A percentile compares a stretch with the other conserved stretches of the same genome.
These are phyloP conservation scores for Nyctalus aviator DNA, from an alignment of 2,797 vertebrate genomes.

Conservation along the genomic window DNA sequence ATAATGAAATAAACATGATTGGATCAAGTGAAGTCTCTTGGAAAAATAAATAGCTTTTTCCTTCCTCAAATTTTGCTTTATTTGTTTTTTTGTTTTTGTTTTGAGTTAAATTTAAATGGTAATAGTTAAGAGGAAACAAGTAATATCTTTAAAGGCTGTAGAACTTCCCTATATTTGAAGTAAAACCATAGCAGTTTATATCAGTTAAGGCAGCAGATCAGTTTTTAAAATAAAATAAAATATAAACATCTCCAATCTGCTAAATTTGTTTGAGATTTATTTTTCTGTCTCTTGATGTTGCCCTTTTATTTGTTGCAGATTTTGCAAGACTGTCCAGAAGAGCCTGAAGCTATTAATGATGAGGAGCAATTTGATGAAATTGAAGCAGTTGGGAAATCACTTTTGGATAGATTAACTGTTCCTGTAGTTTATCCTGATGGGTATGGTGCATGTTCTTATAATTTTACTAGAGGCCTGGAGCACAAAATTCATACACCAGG, in stretches of 20 bases:
- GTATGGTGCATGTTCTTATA: constrained; percentile 87
- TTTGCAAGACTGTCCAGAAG: constrained; percentile 90
- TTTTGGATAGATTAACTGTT: constrained; percentile 96
- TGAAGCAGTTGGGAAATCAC: constrained; percentile 94
- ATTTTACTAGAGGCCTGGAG: not conserved
- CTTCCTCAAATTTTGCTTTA: not conserved
- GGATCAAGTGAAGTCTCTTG: not conserved
- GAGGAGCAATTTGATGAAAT: constrained; percentile 94
- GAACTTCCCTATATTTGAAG: constrained; percentile 6
- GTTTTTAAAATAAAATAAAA: constrained; percentile 34
- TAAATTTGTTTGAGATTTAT: not conserved
- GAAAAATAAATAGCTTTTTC: constrained; percentile 24
- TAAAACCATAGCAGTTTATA: not conserved
- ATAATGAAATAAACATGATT: constrained; percentile 34
- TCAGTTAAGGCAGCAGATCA: not conserved
- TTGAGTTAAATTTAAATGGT: constrained; percentile 34
- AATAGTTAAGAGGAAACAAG: not conserved
- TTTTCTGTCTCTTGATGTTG: constrained; percentile 48
- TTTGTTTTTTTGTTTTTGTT: not conserved
- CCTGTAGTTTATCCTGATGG: constrained; percentile 98
- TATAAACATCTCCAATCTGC: not conserved
- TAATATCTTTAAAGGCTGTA: not conserved
- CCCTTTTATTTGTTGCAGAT: constrained; percentile 86
- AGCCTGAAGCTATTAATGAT: constrained; percentile 89
- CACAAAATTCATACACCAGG: no score